Evolutionary conservation across 2,113 vertebrate species (phyloP).

Genomic region (Colius striatus): DNA sequence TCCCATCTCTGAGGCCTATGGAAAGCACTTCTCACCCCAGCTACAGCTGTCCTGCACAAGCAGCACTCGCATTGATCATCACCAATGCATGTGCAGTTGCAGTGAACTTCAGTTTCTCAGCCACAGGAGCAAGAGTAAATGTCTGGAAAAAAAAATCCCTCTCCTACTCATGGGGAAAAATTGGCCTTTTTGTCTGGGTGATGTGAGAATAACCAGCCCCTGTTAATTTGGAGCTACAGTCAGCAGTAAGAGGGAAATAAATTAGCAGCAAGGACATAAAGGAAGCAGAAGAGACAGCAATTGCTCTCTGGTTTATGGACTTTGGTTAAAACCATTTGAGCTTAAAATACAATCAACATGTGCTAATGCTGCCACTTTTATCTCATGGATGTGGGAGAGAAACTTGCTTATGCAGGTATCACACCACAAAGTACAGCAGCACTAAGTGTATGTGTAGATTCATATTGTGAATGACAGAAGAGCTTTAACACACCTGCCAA

Average conservation of each 20-base stretch:
- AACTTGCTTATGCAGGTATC: background rate
- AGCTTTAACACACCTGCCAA: background rate
- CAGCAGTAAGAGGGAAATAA: background rate
- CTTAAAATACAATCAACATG: background rate
- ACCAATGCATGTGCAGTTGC: fast-evolving
- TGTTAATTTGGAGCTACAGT: background rate
- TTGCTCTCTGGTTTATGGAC: background rate
- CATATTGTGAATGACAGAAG: background rate
- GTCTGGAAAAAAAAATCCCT: background rate
- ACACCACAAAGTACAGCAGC: background rate
- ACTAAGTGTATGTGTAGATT: background rate
- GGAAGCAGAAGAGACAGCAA: background rate
- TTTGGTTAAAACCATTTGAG: background rate
- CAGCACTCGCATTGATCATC: background rate
- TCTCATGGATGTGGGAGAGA: background rate
- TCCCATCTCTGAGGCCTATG: background rate
- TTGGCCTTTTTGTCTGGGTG: background rate
- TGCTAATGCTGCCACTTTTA: background rate
- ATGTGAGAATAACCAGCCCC: background rate
- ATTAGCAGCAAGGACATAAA: background rate
- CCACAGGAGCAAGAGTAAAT: background rate
- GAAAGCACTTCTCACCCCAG: background rate
- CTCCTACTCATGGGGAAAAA: background rate
- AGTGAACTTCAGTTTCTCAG: background rate
- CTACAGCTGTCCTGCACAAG: background rate